Evolutionary conservation across 2,888 invertebrate species (phyloP), one percentile per base, ranked within the genome.

Genomic region (Xestobium rufovillosum): DNA sequence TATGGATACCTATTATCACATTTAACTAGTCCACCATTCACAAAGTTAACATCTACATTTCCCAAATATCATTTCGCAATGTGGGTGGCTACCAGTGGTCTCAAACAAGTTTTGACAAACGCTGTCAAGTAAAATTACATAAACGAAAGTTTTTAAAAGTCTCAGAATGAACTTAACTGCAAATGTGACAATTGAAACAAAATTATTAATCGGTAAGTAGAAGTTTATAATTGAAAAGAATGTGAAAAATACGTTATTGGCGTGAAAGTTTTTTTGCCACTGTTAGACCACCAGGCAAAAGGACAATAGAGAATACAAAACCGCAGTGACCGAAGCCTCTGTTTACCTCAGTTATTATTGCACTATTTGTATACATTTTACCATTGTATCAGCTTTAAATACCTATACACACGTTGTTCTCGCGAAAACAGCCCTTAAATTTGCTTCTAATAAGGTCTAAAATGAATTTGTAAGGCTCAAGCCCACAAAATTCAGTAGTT

Each of bases 261-360:
- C 23, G 6, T 19, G 6, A 19, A 19, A n/a, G 23, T 19, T 50
- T 48, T 39, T 43, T 40, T 38, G 39, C 50, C 41, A 39, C 50
- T 45, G 49, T 29, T 28, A 42, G 45, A 41, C 44, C 44, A 47
- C 45, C 47, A 34, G 38, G 34, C 27, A 36, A 34, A 34, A 31
- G 15, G 25, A 38, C 33, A 44, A 14, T 9, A 16, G 51, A 56
- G 52, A 54, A 54, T 53, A 45, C 45, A 55, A 50, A n/a, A 53
- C 57, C 56, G 50, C 56, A 53, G 51, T 49, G 48, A 51, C 58
- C 59, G 58, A 56, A 55, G 53, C 48, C 55, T 55, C 48, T 61
- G 61, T 61, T 61, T 61, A 59, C 59, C 51, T 52, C 55, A 51
- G 58, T 62, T 58, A 61, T 62, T 62, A 62, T 59, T 55, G 54